These are phyloP conservation scores for Corynorhinus townsendii DNA, from an alignment of 2,113 vertebrate genomes.

Conservation along the genomic window DNA sequence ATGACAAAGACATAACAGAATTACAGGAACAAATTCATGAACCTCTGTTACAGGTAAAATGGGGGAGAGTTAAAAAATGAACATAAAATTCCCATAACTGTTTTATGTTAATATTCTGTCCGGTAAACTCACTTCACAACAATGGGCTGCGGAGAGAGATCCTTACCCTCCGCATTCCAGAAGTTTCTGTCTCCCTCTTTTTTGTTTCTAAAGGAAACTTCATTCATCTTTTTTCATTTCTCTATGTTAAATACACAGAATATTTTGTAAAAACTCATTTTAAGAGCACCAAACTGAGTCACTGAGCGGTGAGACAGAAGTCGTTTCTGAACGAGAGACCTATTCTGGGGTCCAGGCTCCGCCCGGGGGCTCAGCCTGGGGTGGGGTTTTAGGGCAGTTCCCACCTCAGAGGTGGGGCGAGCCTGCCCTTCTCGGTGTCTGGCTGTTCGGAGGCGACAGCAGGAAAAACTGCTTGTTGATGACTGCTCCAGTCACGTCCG, in stretches of 20 bases:
- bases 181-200: neutral
- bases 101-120: neutral
- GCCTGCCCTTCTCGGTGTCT: neutral
- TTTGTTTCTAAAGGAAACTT: neutral
- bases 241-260: neutral
- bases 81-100: neutral
- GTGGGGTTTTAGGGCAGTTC: neutral
- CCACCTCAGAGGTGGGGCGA: neutral
- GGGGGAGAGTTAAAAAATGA: neutral
- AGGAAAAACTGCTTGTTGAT: neutral
- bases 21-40: constrained; percentile 92
- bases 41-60: constrained; percentile 90
- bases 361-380: too few relatives aligned
- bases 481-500: neutral
- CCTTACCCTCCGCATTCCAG: neutral
- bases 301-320: neutral
- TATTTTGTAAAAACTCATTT: neutral
- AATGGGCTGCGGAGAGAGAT: neutral
- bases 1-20: constrained; percentile 86
- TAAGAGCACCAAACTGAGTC: neutral
- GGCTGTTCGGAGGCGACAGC: neutral
- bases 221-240: neutral
- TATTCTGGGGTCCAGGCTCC: neutral
- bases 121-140: neutral
- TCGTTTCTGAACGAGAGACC: neutral